A percentile compares a stretch with the other conserved stretches of the same genome.
These are phyloP conservation scores for Coelinius sp. DNA, from an alignment of 2,888 invertebrate species.

Conservation along the genomic window DNA sequence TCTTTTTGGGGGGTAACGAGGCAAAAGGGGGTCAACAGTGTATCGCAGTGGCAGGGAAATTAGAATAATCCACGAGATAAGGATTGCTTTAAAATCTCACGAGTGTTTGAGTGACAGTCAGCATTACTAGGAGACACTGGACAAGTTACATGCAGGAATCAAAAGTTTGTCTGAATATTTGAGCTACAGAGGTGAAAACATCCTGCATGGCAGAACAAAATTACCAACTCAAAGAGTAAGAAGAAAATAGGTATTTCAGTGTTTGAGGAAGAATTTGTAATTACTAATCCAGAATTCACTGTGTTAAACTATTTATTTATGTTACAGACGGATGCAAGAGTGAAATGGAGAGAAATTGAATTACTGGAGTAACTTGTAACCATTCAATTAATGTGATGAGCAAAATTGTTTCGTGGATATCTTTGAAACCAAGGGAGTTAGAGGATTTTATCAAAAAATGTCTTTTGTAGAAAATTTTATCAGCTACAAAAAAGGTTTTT, in stretches of 20 bases:
- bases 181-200: not conserved
- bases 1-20: not conserved
- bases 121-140: not conserved
- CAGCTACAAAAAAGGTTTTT: no score
- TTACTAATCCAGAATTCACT: not conserved
- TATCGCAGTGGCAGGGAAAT: slow-evolving; percentile 1
- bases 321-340: not conserved
- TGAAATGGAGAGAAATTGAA: not conserved
- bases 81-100: not conserved
- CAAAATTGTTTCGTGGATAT: not conserved
- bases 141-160: not conserved
- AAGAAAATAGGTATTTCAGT: slow-evolving; percentile 1
- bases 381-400: slow-evolving; percentile 2
- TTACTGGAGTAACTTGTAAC: slow-evolving; percentile 9
- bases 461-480: no score
- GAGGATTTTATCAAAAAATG: no score
- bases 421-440: not conserved
- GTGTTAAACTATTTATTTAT: not conserved
- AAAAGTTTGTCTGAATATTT: not conserved
- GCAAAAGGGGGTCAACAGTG: not conserved
- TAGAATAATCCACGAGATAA: slow-evolving; percentile 28
- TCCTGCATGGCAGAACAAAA: not conserved
- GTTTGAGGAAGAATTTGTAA: not conserved
- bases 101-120: not conserved
- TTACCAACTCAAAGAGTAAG: not conserved